Evolutionary conservation across 2,797 vertebrate genomes (phyloP), one percentile per base, ranked within the genome.

Genomic region (Anguilla megastoma): DNA sequence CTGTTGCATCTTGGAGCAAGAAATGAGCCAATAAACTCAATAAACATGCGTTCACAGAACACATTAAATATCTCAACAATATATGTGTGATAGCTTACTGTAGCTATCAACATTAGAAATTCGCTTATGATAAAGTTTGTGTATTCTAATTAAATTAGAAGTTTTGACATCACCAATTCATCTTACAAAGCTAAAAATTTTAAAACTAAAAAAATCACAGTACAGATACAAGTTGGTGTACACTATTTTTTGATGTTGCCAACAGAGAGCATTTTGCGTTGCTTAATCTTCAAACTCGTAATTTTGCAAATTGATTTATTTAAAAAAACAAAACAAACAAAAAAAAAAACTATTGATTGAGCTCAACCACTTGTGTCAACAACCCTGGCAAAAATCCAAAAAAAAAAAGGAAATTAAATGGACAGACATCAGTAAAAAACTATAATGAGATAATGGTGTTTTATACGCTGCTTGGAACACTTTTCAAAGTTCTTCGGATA

Each of bases 41-140:
- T 89, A 87, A 74, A 87, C 82, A 87, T 58, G 45, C 60, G 63
- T 87, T 89, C 84, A 58, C 87, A 87, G 85, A 79, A n/a, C 48
- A 52, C 7, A 79, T 87, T 74, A 85, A 74, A 69, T 87, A 89
- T 86, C 76, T 74, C 14, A 33, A 24, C 63, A 41, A 86, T 48
- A 89, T 89, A 48, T 66, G 33, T 18, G 24, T 74, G 76, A 86
- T 85, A 86, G 74, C 85, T 83, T 52, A 89, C 79, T 84, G 86
- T 52, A 45, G 41, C 41, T 45, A 45, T 89, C 48, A 84, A 45
- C 36, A 83, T 48, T 74, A 89, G 74, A 87, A 89, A 87, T 84
- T 87, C 85, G 60, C 60, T 84, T 86, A 41, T 86, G 76, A 50
- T 52, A 84, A 86, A 16, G 56, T 58, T 3, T 56, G 54, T 58